Base-by-base conservation (phyloP, 2,888 invertebrate genomes). In the Keiferia lycopersicella region DNA sequence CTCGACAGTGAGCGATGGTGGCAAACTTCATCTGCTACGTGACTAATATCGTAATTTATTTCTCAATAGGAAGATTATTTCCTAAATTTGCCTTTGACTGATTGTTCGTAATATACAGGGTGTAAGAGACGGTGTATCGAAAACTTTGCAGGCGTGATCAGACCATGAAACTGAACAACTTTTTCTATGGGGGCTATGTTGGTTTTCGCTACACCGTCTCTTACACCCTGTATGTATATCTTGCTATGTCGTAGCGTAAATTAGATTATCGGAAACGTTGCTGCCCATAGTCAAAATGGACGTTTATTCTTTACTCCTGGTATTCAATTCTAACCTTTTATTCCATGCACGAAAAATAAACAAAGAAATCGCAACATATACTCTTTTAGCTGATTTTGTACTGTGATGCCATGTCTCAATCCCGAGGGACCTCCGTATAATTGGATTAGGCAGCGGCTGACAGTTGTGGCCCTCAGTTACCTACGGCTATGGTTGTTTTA, bases 11-110 rank as follows among this genome's bases (percentile, higher is more conserved):
- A 64, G 38, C 22, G 56, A 64, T 61, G 61, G 64, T 39, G 45
- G 63, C 38, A 50, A 53, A 53, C 61, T 64, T 61, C 64, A 41
- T 64, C 64, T 64, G 64, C 53, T 61, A 45, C 59, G 12, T 62
- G 62, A 62, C 53, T 62, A 22, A 62, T 50, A 50, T 14, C 34
- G 58, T 26, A 58, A 63, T 63, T 62, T 62, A 58, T 59, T 59
- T 59, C 30, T 8, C 51, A n/a, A 61, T 61, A 61, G 41, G 50
- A 22, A 22, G 51, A 53, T 53, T 53, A 22, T 53, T 53, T 22
- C 7, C 45, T 45, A 16, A n/a, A 45, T 7, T n/a, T 2, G 7
- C 34, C 34, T 4, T 34, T 34, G 34, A 34, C 34, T 34, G 34
- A 34, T 34, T 34, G 10, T 34, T 8, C 34, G 8, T 34, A 34